Percentiles rank a stretch among this genome's conserved stretches.
Conservation (phyloP, 2,113 vertebrate species). For the Colaptes auratus region DNA sequence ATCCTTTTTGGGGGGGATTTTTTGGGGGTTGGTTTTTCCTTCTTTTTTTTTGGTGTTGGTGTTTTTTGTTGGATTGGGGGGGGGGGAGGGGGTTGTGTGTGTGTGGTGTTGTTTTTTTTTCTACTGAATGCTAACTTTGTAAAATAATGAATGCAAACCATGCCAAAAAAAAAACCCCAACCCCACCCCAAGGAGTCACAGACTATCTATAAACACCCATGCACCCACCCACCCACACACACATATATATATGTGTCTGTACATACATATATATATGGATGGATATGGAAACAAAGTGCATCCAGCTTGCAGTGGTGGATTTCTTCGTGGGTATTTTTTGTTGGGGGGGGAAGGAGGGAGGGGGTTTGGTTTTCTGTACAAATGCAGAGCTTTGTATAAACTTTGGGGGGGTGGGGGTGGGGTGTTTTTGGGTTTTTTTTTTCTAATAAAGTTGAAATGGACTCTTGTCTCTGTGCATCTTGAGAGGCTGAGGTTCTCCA, state of each 20-base stretch:
- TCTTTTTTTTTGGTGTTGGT: background rate
- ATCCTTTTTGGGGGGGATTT: background rate
- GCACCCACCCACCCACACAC: background rate
- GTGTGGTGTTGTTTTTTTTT: too few species aligned
- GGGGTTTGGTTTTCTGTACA: slow-evolving; percentile 40
- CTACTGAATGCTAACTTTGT: slow-evolving; percentile 74
- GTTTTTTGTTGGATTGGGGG: too few species aligned
- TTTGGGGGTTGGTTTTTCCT: too few species aligned
- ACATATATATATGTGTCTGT: slow-evolving; percentile 45
- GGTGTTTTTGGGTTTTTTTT: background rate
- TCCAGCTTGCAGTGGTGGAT: slow-evolving; percentile 28
- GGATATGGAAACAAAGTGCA: slow-evolving; percentile 20
- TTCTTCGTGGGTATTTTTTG: background rate
- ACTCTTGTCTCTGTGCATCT: slow-evolving; percentile 8
- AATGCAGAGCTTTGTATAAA: slow-evolving; percentile 71
- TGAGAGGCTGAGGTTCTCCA: background rate
- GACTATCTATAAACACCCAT: slow-evolving; percentile 9
- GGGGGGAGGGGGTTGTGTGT: too few species aligned
- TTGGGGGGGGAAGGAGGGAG: background rate
- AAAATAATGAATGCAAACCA: slow-evolving; percentile 70
- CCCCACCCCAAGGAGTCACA: background rate
- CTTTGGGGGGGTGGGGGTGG: background rate
- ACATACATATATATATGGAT: slow-evolving; percentile 39
- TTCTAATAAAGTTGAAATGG: slow-evolving; percentile 72
- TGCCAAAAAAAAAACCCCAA: slow-evolving; percentile 59